These are phyloP conservation scores for Crypturellus tataupa DNA, from an alignment of 2,797 vertebrate genomes.

Conservation along the genomic window DNA sequence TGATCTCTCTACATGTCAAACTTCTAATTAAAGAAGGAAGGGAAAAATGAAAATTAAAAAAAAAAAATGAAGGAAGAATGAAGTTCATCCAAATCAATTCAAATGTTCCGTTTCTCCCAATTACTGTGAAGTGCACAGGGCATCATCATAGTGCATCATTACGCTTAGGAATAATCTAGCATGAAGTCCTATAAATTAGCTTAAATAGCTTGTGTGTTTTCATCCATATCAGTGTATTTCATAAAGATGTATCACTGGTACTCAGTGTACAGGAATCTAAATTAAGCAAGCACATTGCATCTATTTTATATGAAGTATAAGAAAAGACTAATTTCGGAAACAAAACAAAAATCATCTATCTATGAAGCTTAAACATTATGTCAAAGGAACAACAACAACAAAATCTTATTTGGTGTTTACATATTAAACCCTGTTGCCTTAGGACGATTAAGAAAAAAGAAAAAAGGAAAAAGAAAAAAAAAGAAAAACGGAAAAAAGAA, in stretches of 20 bases:
- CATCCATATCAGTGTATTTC: slow-evolving; percentile 60
- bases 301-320: slow-evolving; percentile 41
- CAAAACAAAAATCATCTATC: neutral
- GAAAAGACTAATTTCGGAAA: neutral
- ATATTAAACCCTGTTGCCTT: neutral
- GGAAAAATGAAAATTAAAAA: too few species aligned
- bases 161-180: slow-evolving; percentile 65
- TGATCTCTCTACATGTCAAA: slow-evolving; percentile 8
- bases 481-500: too few species aligned
- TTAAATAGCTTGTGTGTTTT: slow-evolving; percentile 64
- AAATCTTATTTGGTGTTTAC: neutral
- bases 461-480: too few species aligned
- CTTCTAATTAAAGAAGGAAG: slow-evolving; percentile 66
- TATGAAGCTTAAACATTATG: neutral
- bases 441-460: neutral
- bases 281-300: slow-evolving; percentile 16
- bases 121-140: slow-evolving; percentile 61
- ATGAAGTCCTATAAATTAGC: slow-evolving; percentile 68
- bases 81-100: slow-evolving; percentile 61
- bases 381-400: neutral
- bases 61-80: neutral
- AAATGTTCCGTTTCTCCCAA: slow-evolving; percentile 60
- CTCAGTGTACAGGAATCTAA: slow-evolving; percentile 33
- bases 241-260: slow-evolving; percentile 31
- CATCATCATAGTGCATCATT: slow-evolving; percentile 63